Percentiles rank a stretch among this genome's conserved stretches.
phyloP scores from a whole-genome alignment of 2,888 invertebrate genomes.

The Torymus tubicola region DNA sequence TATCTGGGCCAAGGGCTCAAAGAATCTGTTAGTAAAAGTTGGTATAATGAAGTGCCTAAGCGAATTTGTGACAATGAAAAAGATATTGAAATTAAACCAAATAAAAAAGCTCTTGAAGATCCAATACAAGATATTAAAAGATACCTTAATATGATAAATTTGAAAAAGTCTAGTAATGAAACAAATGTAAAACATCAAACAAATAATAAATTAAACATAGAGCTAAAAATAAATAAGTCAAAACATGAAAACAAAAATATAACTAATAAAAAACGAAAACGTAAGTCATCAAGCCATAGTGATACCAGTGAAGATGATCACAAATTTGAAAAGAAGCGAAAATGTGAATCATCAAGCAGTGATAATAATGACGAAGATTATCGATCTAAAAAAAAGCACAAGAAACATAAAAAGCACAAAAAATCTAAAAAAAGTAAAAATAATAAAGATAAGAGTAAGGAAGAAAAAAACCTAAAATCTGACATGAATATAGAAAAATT shows the following conservation, averaged over 20 bases:
- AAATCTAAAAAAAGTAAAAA: slow-evolving; percentile 44
- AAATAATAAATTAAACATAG: slow-evolving; percentile 4
- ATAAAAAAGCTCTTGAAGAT: slow-evolving; percentile 84
- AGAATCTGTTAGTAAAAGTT: slow-evolving; percentile 90
- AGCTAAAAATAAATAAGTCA: background rate
- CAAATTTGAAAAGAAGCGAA: slow-evolving; percentile 8
- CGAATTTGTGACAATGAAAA: slow-evolving; percentile 77
- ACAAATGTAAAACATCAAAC: background rate
- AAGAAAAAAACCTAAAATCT: slow-evolving; percentile 26
- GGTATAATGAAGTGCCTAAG: slow-evolving; percentile 89
- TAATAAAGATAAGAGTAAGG: slow-evolving; percentile 49
- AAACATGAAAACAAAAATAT: slow-evolving; percentile 1
- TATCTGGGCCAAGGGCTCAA: slow-evolving; percentile 96
- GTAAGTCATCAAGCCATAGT: slow-evolving; percentile 30
- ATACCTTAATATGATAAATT: slow-evolving; percentile 74
- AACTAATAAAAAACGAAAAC: slow-evolving; percentile 40
- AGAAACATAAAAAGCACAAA: slow-evolving; percentile 65
- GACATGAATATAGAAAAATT: slow-evolving; percentile 80
- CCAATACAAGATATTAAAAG: slow-evolving; percentile 85
- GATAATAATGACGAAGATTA: slow-evolving; percentile 20
- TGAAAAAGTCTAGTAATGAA: slow-evolving; percentile 46
- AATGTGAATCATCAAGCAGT: slow-evolving; percentile 34
- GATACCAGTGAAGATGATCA: slow-evolving; percentile 13
- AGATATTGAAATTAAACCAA: slow-evolving; percentile 81
- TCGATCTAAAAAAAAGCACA: slow-evolving; percentile 60